Percentiles rank a stretch among this genome's conserved stretches.
Conservation (phyloP, 2,888 invertebrate species). For the Drosophila recens region DNA sequence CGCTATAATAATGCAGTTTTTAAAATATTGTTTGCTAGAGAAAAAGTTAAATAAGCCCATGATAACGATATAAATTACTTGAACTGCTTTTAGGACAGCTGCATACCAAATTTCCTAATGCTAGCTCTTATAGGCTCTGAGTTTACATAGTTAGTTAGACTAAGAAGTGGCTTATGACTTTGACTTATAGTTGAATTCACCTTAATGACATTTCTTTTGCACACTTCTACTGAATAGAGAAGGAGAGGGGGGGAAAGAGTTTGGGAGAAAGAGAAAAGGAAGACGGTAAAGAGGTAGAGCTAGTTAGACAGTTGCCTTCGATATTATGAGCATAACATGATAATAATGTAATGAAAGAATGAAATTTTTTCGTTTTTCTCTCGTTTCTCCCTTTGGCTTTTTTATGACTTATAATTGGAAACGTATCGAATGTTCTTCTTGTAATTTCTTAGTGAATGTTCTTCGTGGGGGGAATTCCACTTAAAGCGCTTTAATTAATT, state of each 20-base stretch:
- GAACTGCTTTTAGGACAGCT: background rate
- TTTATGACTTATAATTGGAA: constrained; percentile 42
- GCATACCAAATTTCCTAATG: background rate
- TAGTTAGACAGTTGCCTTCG: constrained; percentile 12
- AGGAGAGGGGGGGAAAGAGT: background rate
- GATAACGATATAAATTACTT: background rate
- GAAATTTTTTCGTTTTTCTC: constrained; percentile 26
- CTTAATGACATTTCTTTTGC: background rate
- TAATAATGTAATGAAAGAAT: constrained; percentile 46
- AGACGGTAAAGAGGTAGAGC: too few relatives aligned
- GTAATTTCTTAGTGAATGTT: constrained; percentile 47
- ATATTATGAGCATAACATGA: constrained; percentile 27
- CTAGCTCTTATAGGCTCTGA: background rate
- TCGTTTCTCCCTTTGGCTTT: background rate
- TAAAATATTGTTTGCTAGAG: background rate
- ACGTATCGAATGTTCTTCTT: constrained; percentile 43
- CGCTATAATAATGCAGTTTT: background rate
- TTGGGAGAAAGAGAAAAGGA: too few relatives aligned
- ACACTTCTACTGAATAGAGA: background rate
- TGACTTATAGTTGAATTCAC: background rate
- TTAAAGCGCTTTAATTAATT: constrained; percentile 75
- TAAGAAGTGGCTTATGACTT: background rate
- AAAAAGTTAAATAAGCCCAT: background rate
- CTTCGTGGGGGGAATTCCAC: constrained; percentile 28
- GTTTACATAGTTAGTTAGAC: background rate